Conservation (phyloP, 92 coral and sea anemone species). For the Porites rus region DNA sequence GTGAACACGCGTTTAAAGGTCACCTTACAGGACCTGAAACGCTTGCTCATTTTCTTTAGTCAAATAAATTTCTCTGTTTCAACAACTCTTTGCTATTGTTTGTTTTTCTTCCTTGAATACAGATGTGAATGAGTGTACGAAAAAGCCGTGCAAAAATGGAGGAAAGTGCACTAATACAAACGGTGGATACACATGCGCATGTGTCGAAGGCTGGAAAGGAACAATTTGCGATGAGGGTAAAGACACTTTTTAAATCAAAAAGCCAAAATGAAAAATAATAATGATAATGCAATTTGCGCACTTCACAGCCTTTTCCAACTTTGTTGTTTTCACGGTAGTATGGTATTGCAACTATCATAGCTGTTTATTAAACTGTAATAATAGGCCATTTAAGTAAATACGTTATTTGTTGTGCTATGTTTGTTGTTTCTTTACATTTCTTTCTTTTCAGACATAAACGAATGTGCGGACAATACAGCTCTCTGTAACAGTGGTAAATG, state of each 20-base stretch:
- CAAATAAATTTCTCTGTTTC: not conserved
- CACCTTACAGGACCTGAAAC: too few relatives aligned
- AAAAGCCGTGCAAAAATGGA: slow-evolving; percentile 54
- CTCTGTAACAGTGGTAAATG: slow-evolving; percentile 55
- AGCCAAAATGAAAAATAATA: not conserved
- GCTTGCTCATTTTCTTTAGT: not conserved
- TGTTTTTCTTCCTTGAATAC: not conserved
- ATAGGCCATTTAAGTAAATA: not conserved
- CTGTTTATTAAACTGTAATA: not conserved
- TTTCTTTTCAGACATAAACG: slow-evolving; percentile 25
- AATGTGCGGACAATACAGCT: slow-evolving; percentile 3
- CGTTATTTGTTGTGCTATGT: not conserved
- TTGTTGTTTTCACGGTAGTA: too few relatives aligned
- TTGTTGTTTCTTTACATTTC: not conserved
- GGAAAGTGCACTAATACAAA: slow-evolving; percentile 33
- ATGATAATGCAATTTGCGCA: too few relatives aligned
- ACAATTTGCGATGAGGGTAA: slow-evolving; percentile 49
- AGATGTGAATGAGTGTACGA: slow-evolving; percentile 46
- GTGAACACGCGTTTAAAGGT: too few relatives aligned
- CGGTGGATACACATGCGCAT: slow-evolving; percentile 42
- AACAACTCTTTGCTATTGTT: not conserved
- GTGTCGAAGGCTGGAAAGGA: slow-evolving; percentile 28
- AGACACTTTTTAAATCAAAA: not conserved
- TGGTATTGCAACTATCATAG: too few relatives aligned
- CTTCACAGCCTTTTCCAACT: too few relatives aligned